phyloP scores from a whole-genome alignment of 2,797 vertebrate genomes.

The Pseudopleuronectes americanus region DNA sequence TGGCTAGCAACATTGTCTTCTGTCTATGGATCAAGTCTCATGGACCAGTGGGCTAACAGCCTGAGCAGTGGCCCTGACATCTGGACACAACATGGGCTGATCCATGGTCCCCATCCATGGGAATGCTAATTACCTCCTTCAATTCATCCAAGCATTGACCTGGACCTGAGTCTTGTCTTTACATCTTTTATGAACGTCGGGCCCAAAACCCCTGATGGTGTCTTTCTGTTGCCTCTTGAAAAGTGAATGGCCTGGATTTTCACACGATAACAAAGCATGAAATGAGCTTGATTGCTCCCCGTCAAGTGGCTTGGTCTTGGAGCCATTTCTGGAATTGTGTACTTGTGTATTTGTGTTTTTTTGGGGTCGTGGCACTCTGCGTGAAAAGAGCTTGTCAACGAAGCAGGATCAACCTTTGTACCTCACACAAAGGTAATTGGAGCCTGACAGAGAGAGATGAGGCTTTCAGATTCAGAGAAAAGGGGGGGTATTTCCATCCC shows the following conservation, averaged over 20 bases:
- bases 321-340: slow-evolving; percentile 11
- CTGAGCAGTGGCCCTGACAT: slow-evolving; percentile 43
- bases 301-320: slow-evolving; percentile 22
- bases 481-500: background rate
- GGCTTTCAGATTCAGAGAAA: slow-evolving; percentile 15
- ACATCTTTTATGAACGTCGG: slow-evolving; percentile 40
- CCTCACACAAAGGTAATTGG: slow-evolving; percentile 43
- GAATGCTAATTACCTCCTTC: slow-evolving; percentile 57
- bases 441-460: slow-evolving; percentile 35
- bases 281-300: slow-evolving; percentile 41
- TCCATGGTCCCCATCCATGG: slow-evolving; percentile 30
- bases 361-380: slow-evolving; percentile 6
- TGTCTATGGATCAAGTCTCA: slow-evolving; percentile 70
- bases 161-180: slow-evolving; percentile 31
- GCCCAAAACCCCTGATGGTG: background rate
- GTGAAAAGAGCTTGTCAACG: slow-evolving; percentile 41
- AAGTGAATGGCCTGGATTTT: slow-evolving; percentile 28
- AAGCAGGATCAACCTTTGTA: slow-evolving; percentile 41
- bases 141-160: slow-evolving; percentile 37
- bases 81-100: slow-evolving; percentile 55
- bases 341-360: slow-evolving; percentile 32
- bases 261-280: slow-evolving; percentile 36
- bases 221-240: slow-evolving; percentile 29
- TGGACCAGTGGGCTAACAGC: slow-evolving; percentile 66
- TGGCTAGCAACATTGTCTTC: slow-evolving; percentile 66